Evolutionary conservation across 2,888 invertebrate genomes (phyloP).

Genomic region (Lepidochrysops patricia): DNA sequence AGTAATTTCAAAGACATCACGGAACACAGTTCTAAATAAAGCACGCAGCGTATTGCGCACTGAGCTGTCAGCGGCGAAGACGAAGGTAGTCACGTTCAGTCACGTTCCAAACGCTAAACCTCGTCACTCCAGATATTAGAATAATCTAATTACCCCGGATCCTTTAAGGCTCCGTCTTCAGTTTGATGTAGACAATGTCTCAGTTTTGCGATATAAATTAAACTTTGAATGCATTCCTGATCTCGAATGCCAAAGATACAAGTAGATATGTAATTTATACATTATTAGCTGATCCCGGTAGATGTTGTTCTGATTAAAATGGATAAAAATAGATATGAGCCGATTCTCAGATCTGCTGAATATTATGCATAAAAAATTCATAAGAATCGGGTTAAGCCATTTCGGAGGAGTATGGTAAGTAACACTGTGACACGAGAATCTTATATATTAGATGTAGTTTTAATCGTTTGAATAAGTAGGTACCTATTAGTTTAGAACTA

Average conservation of each 20-base stretch:
- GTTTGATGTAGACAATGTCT: background rate
- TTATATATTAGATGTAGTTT: too few species aligned
- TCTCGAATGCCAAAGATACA: background rate
- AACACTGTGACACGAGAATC: too few species aligned
- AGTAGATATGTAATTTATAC: too few species aligned
- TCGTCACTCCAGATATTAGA: background rate
- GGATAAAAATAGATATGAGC: too few species aligned
- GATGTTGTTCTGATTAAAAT: background rate
- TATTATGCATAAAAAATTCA: too few species aligned
- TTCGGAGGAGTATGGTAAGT: too few species aligned
- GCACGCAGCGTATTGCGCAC: background rate
- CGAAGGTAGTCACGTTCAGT: background rate
- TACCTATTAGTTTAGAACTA: too few species aligned
- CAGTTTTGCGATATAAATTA: background rate
- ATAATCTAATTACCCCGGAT: background rate
- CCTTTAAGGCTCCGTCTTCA: background rate
- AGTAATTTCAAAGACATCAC: background rate
- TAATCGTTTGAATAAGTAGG: too few species aligned
- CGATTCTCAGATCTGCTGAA: too few species aligned
- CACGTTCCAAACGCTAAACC: slow-evolving; percentile 1
- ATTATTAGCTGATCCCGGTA: background rate
- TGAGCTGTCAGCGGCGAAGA: background rate
- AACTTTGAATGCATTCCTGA: background rate
- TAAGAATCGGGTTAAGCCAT: too few species aligned
- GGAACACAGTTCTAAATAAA: background rate